A percentile compares a stretch with the other conserved stretches of the same genome.
These are phyloP conservation scores for Lissocephala sabroskyi DNA, from an alignment of 2,888 invertebrate genomes.

Conservation along the genomic window DNA sequence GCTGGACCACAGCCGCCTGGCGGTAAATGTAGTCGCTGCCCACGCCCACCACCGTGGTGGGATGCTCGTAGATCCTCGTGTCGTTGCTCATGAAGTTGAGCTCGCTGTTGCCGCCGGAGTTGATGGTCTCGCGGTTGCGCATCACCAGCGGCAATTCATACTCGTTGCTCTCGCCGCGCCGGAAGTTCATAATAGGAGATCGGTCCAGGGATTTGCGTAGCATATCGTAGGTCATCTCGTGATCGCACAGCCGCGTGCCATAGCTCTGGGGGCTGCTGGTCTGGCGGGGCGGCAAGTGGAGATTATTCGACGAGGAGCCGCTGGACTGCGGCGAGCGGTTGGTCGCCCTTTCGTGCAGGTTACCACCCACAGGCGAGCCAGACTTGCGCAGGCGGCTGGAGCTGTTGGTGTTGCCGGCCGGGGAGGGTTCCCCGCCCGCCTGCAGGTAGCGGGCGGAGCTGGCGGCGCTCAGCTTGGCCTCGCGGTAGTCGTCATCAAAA, in stretches of 20 bases:
- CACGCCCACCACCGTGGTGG: slow-evolving; percentile 50
- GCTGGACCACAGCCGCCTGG: too few species aligned
- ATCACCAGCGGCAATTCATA: slow-evolving; percentile 62
- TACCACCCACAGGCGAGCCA: slow-evolving; percentile 49
- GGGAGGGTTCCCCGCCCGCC: slow-evolving; percentile 25
- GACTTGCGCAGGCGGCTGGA: slow-evolving; percentile 50
- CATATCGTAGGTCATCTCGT: slow-evolving; percentile 71
- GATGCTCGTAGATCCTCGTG: slow-evolving; percentile 67
- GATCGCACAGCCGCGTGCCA: slow-evolving; percentile 71
- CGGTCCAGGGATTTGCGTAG: slow-evolving; percentile 67
- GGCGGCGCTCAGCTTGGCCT: slow-evolving; percentile 43
- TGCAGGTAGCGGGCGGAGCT: slow-evolving; percentile 52
- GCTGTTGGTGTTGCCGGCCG: background rate
- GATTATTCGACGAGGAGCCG: slow-evolving; percentile 63
- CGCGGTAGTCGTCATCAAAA: slow-evolving; percentile 71
- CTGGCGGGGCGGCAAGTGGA: slow-evolving; percentile 52
- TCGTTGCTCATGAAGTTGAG: slow-evolving; percentile 70
- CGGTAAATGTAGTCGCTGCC: slow-evolving; percentile 54
- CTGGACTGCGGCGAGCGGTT: slow-evolving; percentile 69
- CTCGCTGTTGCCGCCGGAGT: slow-evolving; percentile 69
- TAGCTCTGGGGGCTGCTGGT: slow-evolving; percentile 70
- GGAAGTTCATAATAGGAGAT: slow-evolving; percentile 69
- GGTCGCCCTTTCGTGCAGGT: slow-evolving; percentile 31
- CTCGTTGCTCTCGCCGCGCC: slow-evolving; percentile 65
- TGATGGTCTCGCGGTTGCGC: slow-evolving; percentile 68